These are phyloP conservation scores for Nannospalax galili DNA, from an alignment of 2,113 vertebrate species.

Conservation along the genomic window DNA sequence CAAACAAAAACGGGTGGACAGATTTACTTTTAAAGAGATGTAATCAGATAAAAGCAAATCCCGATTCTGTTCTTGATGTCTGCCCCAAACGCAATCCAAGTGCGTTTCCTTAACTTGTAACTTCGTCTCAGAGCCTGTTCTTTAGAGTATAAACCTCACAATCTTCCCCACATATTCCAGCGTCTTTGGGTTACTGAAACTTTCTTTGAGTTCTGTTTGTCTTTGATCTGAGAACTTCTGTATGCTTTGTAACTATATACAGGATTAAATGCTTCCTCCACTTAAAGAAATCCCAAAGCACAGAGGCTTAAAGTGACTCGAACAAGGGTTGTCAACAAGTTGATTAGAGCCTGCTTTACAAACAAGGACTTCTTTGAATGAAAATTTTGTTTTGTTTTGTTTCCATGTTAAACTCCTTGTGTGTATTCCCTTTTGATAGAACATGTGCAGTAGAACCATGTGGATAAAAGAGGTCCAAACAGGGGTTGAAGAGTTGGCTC, in stretches of 20 bases:
- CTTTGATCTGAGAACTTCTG: slow-evolving; percentile 55
- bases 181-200: slow-evolving; percentile 29
- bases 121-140: slow-evolving; percentile 47
- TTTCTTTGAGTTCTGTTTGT: slow-evolving; percentile 47
- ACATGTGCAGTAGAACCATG: neutral
- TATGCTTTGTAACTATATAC: slow-evolving; percentile 64
- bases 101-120: neutral
- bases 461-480: neutral
- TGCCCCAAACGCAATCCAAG: neutral
- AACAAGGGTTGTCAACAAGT: neutral
- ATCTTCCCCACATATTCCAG: neutral
- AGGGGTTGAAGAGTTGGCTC: no score
- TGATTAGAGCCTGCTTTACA: slow-evolving; percentile 51
- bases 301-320: slow-evolving; percentile 37
- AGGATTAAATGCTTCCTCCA: slow-evolving; percentile 65
- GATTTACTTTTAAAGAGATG: slow-evolving; percentile 34
- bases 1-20: neutral
- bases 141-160: slow-evolving; percentile 38
- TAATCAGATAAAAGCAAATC: slow-evolving; percentile 33
- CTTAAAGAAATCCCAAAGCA: slow-evolving; percentile 40
- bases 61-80: neutral
- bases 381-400: slow-evolving; percentile 35
- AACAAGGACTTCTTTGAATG: slow-evolving; percentile 18
- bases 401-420: slow-evolving; percentile 7
- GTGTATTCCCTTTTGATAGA: slow-evolving; percentile 15